phyloP scores from a whole-genome alignment of 1,140 invertebrate species.

The Habropoda laboriosa region DNA sequence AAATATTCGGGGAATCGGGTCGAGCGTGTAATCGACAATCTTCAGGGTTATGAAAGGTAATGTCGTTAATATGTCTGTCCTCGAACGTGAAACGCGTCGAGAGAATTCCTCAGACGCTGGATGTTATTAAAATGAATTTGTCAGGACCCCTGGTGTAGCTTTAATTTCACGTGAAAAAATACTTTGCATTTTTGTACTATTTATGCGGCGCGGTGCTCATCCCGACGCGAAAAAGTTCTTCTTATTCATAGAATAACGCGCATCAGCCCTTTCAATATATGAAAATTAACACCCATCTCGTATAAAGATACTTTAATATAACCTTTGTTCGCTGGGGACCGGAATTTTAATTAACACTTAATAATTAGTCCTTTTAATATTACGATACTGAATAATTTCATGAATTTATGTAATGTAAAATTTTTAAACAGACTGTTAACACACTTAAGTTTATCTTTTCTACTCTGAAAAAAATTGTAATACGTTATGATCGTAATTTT shows the following conservation, averaged over 20 bases:
- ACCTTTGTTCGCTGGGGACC: neutral
- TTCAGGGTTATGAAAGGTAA: neutral
- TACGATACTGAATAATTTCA: too few species aligned
- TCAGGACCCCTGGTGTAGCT: neutral
- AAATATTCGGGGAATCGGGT: neutral
- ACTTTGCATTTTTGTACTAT: neutral
- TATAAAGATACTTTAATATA: neutral
- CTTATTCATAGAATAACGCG: neutral
- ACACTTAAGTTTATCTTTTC: too few species aligned
- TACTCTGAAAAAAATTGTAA: too few species aligned
- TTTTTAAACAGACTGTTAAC: too few species aligned
- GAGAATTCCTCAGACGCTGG: neutral
- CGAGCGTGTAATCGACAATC: neutral
- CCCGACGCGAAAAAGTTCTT: neutral
- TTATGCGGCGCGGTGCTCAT: neutral
- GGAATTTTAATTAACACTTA: neutral
- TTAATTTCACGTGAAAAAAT: constrained; percentile 17
- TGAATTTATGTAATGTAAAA: too few species aligned
- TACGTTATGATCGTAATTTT: too few species aligned
- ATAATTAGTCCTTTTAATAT: neutral
- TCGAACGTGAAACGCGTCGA: neutral
- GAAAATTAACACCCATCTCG: neutral
- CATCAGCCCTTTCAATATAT: neutral
- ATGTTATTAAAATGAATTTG: constrained; percentile 18
- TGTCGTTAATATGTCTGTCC: constrained; percentile 6